phyloP scores from a whole-genome alignment of 2,113 vertebrate genomes.

The Psettodes erumei region DNA sequence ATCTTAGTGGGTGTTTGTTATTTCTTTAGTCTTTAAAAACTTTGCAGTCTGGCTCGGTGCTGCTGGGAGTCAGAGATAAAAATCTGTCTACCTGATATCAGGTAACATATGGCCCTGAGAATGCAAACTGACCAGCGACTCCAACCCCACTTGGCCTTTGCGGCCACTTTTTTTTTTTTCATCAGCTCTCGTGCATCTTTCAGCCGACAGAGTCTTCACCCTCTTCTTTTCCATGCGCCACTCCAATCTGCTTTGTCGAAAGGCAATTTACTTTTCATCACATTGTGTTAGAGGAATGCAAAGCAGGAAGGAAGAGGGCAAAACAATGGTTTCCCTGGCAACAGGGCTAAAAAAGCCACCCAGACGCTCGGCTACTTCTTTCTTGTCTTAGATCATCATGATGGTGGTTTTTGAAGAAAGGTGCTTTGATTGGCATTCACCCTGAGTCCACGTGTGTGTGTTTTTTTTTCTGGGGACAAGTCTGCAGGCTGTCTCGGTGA shows the following conservation, averaged over 20 bases:
- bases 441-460: conserved; percentile 46
- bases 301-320: conserved; percentile 82
- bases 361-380: conserved; percentile 12
- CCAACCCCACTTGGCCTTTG: conserved; percentile 45
- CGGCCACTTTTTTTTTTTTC: conserved; percentile 38
- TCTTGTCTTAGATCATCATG: conserved; percentile 37
- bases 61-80: conserved; percentile 72
- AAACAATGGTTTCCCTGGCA: conserved; percentile 82
- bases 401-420: conserved; percentile 21
- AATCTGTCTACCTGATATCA: conserved; percentile 84
- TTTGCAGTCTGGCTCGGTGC: conserved; percentile 60
- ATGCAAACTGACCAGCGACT: conserved; percentile 75
- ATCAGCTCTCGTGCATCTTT: conserved; percentile 69
- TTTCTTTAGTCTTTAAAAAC: conserved; percentile 74
- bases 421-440: conserved; percentile 57
- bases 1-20: conserved; percentile 73
- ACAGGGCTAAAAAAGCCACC: conserved; percentile 53
- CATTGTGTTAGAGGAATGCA: conserved; percentile 82
- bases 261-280: conserved; percentile 84
- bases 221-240: conserved; percentile 73
- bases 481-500: conserved; percentile 49
- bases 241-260: conserved; percentile 79
- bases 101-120: conserved; percentile 75
- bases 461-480: conserved; percentile 38
- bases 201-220: conserved; percentile 66